phyloP scores from a whole-genome alignment of 2,888 invertebrate genomes.

The Diarsia dahlii region DNA sequence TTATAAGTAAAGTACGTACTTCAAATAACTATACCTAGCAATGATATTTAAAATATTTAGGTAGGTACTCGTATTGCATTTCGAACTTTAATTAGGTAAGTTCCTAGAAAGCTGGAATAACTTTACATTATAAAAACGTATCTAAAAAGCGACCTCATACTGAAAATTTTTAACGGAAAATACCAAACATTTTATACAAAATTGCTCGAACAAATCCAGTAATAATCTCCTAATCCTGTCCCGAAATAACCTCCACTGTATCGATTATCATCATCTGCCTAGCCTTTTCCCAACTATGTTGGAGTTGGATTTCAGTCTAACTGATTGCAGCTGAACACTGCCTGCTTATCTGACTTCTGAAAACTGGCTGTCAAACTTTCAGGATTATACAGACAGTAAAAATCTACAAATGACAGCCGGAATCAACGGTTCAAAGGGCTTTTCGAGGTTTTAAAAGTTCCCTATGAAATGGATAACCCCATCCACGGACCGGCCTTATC shows the following conservation, averaged over 20 bases:
- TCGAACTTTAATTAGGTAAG: neutral
- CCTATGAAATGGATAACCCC: neutral
- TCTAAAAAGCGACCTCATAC: neutral
- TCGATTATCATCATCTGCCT: neutral
- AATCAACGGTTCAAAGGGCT: too few relatives aligned
- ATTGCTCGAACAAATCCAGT: neutral
- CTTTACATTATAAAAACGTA: neutral
- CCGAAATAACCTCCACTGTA: constrained; percentile 2
- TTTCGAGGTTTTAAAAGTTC: neutral
- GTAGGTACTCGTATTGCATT: neutral
- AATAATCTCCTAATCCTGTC: too few relatives aligned
- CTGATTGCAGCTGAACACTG: neutral
- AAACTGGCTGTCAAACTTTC: too few relatives aligned
- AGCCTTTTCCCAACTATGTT: neutral
- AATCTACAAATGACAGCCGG: neutral
- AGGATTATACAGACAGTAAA: too few relatives aligned
- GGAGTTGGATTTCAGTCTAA: neutral
- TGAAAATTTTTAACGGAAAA: constrained; percentile 1
- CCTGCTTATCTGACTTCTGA: too few relatives aligned
- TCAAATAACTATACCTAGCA: neutral
- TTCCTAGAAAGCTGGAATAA: neutral
- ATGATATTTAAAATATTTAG: neutral
- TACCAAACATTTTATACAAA: neutral
- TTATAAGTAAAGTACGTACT: neutral
- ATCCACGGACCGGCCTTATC: neutral